Percentiles rank a stretch among this genome's conserved stretches.
Evolutionary conservation across 2,113 vertebrate genomes (phyloP).

Genomic region (Mastomys natalensis): DNA sequence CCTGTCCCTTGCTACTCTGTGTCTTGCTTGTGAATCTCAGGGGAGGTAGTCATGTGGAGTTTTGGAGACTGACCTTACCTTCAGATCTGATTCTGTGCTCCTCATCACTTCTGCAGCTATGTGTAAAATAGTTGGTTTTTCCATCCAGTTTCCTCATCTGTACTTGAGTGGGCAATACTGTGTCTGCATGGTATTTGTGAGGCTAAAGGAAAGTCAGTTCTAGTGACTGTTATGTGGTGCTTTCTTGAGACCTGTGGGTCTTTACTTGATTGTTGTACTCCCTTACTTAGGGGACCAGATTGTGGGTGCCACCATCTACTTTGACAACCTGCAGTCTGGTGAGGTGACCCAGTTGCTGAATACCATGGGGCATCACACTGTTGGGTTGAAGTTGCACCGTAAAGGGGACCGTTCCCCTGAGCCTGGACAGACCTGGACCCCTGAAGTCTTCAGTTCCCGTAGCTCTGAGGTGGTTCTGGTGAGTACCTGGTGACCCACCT

Average conservation of each 20-base stretch:
- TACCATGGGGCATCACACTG: conserved; percentile 93
- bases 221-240: background rate
- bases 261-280: background rate
- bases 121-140: background rate
- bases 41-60: fast-evolving
- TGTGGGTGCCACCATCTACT: conserved; percentile 96
- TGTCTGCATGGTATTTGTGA: background rate
- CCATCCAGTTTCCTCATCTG: background rate
- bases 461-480: conserved; percentile 94
- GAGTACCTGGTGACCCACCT: conserved; percentile 57
- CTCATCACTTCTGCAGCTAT: background rate
- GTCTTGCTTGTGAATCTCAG: background rate
- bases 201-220: background rate
- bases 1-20: background rate
- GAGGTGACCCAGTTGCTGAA: conserved; percentile 93
- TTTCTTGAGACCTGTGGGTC: background rate
- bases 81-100: background rate
- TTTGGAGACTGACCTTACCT: background rate
- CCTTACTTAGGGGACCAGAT: conserved; percentile 93
- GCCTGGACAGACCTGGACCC: conserved; percentile 81
- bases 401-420: conserved; percentile 92
- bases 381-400: conserved; percentile 95
- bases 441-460: conserved; percentile 81
- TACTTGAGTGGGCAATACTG: background rate
- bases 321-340: conserved; percentile 94